Base-by-base conservation (phyloP, 1,140 invertebrate genomes). In the Plodia interpunctella region DNA sequence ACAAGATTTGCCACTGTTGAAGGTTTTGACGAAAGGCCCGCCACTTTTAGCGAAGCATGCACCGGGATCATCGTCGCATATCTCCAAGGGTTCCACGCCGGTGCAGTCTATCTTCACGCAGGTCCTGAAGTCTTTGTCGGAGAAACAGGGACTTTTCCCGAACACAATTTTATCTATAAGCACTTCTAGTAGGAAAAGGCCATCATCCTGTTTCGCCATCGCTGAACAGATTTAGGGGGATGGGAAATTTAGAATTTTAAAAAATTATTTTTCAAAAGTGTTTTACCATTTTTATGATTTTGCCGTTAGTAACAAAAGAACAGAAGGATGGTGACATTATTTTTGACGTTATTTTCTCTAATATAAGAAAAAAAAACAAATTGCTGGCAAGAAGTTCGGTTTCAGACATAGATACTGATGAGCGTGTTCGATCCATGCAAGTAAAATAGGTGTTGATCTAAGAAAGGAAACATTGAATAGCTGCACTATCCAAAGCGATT, bases 171-270 rank as follows among this genome's bases (percentile, higher is more conserved):
- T 91, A 71, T 92, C 91, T 8, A 92, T 83, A 0, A 92, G 74
- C 55, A 91, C 91, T 71, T 92, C 91, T 17, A 92, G 66, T 20
- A 92, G 83, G 72, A 92, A 92, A 13, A 92, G 80, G 51, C 91
- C 87, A 66, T 92, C 91, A 32, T 89, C 87, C 15, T 88, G 76
- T 55, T 90, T 88, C 65, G 88, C 72, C 75, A 90, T 90, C 78
- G 78, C 85, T 66, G 54, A 55, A 52, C 65, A 54, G 59, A 55
- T 58, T 49, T 55, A 57, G 76, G 80, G n/a, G 79, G 78, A 80
- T 82, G 83, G 82, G 77, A 82, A 56, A 68, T 44, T 70, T 78
- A 74, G 72, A 65, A 62, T 59, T 57, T 72, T 72, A 68, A 62
- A 65, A 68, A 79, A 62, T 65, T 66, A 32, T 76, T 72, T 73